Evolutionary conservation across 2,797 vertebrate genomes (phyloP), one percentile per base, ranked within the genome.

Genomic region (Pampus argenteus): DNA sequence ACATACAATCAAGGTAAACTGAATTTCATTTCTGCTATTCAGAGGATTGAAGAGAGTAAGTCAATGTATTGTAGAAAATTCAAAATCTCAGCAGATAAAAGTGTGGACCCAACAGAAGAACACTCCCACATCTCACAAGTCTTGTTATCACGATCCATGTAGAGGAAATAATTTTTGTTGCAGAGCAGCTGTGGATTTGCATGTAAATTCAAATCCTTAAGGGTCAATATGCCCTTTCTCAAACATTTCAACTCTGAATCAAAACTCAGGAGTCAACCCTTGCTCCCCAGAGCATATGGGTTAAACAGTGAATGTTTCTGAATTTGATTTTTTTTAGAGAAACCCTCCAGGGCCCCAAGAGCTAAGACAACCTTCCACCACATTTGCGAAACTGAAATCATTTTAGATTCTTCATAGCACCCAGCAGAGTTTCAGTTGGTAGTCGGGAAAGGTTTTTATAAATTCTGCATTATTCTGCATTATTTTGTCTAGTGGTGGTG

Each of bases 181-280:
- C 64, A 63, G 56, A 74, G 75, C 86, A 91, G 83, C 75, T 90
- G 81, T n/a, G 86, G 70, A 89, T 89, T 87, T 91, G 86, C 82
- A 92, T 90, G 79, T 80, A 82, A 91, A 92, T 88, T 66, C 69
- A 86, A 86, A 87, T 84, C 61, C 81, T 86, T 79, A 56, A 63
- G 81, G 81, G 85, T 88, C 83, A 80, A 25, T 47, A 67, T 82
- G 74, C 79, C 84, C 83, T 66, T 83, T 77, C 66, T 64, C 54
- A 38, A 76, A 86, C 82, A 85, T 84, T 87, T 88, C 69, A 85
- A 79, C 87, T 87, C 79, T 61, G 63, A 85, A 76, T 87, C 60
- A 73, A 76, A 87, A 86, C 77, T 75, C 58, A 9, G 47, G 51
- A 85, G 65, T 81, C 25, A 36, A 70, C 51, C 65, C 31, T 66